Conservation (phyloP, 2,888 invertebrate species). For the Lepidonotus clava region DNA sequence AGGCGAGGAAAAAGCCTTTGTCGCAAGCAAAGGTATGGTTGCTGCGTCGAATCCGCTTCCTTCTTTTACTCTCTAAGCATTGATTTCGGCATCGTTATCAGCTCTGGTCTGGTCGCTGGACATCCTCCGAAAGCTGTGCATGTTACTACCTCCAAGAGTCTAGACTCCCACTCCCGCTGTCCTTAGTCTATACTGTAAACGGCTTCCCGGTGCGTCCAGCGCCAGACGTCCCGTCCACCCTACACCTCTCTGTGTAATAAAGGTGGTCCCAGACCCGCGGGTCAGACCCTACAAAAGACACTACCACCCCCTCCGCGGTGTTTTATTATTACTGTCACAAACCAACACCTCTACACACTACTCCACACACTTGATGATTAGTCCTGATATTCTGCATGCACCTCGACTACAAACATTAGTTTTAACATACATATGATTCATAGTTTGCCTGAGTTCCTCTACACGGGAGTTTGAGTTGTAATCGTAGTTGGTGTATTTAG, state of each 20-base stretch:
- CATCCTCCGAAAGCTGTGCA: background rate
- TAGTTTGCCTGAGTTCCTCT: background rate
- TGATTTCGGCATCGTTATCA: background rate
- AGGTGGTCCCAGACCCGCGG: background rate
- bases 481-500: background rate
- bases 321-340: background rate
- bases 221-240: background rate
- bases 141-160: background rate
- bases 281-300: background rate
- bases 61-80: constrained; percentile 1
- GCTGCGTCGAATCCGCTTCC: background rate
- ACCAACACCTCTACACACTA: background rate
- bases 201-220: too few relatives aligned
- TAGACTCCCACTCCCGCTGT: background rate
- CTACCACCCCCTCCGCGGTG: background rate
- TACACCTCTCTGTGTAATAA: background rate
- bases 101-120: background rate
- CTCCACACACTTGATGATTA: background rate
- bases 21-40: constrained; percentile 47
- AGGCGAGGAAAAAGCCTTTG: constrained; percentile 50
- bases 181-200: too few relatives aligned
- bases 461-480: too few relatives aligned
- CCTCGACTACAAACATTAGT: background rate
- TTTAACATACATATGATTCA: too few relatives aligned
- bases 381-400: background rate